These are phyloP conservation scores for Notocelia uddmanniana DNA, from an alignment of 2,888 invertebrate species.

Conservation along the genomic window DNA sequence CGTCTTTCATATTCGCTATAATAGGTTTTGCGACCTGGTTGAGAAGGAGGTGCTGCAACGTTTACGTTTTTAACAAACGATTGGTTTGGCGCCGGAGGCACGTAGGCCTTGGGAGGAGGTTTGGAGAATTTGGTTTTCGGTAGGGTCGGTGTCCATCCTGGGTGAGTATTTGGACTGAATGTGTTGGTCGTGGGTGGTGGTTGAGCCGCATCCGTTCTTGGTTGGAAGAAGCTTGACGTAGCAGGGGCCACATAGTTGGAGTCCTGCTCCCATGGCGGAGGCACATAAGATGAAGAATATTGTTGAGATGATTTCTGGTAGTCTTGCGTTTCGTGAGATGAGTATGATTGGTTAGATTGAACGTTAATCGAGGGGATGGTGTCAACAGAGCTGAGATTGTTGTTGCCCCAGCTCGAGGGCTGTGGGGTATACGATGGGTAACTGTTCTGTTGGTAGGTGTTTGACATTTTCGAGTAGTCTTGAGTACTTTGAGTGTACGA, in stretches of 20 bases:
- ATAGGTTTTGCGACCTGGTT: conserved; percentile 78
- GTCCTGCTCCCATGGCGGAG: conserved; percentile 82
- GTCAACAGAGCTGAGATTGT: conserved; percentile 54
- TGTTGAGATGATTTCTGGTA: conserved; percentile 71
- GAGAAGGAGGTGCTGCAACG: conserved; percentile 62
- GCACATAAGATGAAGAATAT: conserved; percentile 76
- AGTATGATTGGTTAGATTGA: conserved; percentile 64
- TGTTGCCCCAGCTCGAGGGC: conserved; percentile 67
- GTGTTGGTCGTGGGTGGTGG: conserved; percentile 60
- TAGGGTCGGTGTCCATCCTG: conserved; percentile 68
- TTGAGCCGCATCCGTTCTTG: conserved; percentile 22
- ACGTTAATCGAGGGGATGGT: conserved; percentile 53
- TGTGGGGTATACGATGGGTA: conserved; percentile 69
- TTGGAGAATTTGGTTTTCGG: conserved; percentile 68
- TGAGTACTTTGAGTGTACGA: conserved; percentile 65
- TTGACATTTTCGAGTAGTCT: conserved; percentile 61
- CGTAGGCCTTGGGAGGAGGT: conserved; percentile 72
- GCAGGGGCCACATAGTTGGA: conserved; percentile 66
- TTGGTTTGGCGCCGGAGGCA: conserved; percentile 81
- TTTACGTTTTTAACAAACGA: conserved; percentile 75
- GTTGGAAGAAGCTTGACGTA: conserved; percentile 68
- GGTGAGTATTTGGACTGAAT: conserved; percentile 57
- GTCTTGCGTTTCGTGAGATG: conserved; percentile 64
- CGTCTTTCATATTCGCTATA: conserved; percentile 82
- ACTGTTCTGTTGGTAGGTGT: conserved; percentile 57